Evolutionary conservation across 2,888 invertebrate genomes (phyloP).

Genomic region (Beris morrisii): DNA sequence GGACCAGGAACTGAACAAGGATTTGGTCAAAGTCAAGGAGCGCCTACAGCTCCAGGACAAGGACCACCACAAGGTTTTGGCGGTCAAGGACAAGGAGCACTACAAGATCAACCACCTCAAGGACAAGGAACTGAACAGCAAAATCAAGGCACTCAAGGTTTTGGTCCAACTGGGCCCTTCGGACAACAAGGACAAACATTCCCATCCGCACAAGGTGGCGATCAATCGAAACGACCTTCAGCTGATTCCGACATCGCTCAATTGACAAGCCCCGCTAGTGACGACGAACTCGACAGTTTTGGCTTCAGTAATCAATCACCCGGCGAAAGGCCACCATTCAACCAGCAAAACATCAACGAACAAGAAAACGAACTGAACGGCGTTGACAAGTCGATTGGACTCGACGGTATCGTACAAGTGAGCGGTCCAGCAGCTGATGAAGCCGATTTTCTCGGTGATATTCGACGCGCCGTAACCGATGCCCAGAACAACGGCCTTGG

Average conservation of each 20-base stretch:
- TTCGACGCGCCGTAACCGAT: constrained; percentile 7
- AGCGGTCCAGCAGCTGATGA: constrained; percentile 11
- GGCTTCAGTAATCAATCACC: not conserved
- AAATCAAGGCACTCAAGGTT: not conserved
- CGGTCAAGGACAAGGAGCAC: not conserved
- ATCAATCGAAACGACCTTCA: not conserved
- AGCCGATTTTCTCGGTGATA: constrained; percentile 12
- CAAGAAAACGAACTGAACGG: not conserved
- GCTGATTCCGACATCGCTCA: constrained; percentile 12
- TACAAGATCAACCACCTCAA: not conserved
- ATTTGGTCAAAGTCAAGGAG: not conserved
- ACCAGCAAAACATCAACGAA: too few relatives aligned
- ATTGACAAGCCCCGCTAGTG: constrained; percentile 10
- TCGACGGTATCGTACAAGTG: constrained; percentile 3
- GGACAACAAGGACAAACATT: not conserved
- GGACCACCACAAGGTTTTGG: not conserved
- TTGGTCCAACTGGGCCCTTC: too few relatives aligned
- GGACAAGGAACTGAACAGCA: too few relatives aligned
- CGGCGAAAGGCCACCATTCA: not conserved
- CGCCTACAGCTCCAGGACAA: not conserved
- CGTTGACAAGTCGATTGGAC: constrained; percentile 10
- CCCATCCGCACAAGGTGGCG: not conserved
- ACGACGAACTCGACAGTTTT: not conserved
- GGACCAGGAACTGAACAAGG: not conserved
- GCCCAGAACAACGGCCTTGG: not conserved